Conservation (phyloP, 2,797 vertebrate genomes). For the Lutjanus argentimaculatus region DNA sequence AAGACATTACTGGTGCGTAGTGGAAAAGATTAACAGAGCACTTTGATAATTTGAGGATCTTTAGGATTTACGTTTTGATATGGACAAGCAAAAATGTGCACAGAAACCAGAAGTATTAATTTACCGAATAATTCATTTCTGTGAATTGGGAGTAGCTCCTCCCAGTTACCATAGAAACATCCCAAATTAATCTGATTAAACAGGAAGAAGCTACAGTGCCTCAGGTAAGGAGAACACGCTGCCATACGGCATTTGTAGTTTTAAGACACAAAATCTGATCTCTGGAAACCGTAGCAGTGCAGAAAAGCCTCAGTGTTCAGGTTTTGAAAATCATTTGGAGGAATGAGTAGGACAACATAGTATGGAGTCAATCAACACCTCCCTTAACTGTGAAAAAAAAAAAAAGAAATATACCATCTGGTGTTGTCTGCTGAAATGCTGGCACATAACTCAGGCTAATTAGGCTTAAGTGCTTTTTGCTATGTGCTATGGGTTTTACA, state of each 20-base stretch:
- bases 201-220: not conserved
- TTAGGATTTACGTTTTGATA: not conserved
- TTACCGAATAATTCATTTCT: not conserved
- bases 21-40: not conserved
- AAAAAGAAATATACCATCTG: conserved; percentile 62
- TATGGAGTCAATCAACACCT: conserved; percentile 66
- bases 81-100: not conserved
- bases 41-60: not conserved
- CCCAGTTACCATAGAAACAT: conserved; percentile 31
- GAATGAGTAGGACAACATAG: conserved; percentile 14
- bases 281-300: not conserved
- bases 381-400: conserved; percentile 36
- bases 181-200: conserved; percentile 14
- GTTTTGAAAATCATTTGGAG: conserved; percentile 2
- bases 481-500: conserved; percentile 30
- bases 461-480: conserved; percentile 43
- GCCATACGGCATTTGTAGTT: not conserved
- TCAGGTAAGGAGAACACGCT: not conserved
- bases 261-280: not conserved
- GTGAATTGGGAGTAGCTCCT: not conserved
- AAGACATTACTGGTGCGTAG: not conserved
- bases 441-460: conserved; percentile 55
- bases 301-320: not conserved
- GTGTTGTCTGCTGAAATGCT: conserved; percentile 37
- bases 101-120: not conserved